These are phyloP conservation scores for Miichthys miiuy DNA, from an alignment of 2,797 vertebrate genomes.

Conservation along the genomic window DNA sequence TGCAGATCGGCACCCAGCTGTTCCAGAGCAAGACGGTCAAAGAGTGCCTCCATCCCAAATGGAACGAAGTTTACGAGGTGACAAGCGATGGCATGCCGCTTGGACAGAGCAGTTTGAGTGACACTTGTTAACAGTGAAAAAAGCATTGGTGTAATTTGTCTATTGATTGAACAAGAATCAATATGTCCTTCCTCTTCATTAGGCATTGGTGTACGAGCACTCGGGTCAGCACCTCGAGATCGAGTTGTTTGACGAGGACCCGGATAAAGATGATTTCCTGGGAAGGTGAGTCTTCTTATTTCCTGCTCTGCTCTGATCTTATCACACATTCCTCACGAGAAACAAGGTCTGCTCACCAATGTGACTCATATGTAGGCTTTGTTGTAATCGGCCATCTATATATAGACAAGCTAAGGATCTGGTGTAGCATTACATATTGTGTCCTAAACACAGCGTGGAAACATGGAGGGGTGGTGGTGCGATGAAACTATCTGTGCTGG, in stretches of 20 bases:
- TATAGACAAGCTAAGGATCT: not conserved
- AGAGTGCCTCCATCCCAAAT: slow-evolving; percentile 95
- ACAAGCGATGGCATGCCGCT: not conserved
- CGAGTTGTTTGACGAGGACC: slow-evolving; percentile 98
- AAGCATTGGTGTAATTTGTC: not conserved
- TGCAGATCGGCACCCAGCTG: slow-evolving; percentile 93
- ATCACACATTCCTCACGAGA: slow-evolving; percentile 11
- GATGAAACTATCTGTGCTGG: not conserved
- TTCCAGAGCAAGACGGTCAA: slow-evolving; percentile 98
- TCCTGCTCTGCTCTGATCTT: slow-evolving; percentile 26
- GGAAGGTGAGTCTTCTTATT: slow-evolving; percentile 88
- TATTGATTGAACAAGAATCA: slow-evolving; percentile 26
- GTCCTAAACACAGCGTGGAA: not conserved
- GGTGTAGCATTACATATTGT: not conserved
- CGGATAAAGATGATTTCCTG: slow-evolving; percentile 98
- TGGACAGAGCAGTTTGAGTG: not conserved
- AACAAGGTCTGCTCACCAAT: not conserved
- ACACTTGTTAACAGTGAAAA: not conserved
- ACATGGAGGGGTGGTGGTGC: not conserved
- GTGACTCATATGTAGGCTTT: not conserved
- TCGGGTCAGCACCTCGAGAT: slow-evolving; percentile 96
- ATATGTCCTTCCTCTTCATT: slow-evolving; percentile 20
- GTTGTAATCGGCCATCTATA: not conserved
- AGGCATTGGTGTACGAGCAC: slow-evolving; percentile 95
- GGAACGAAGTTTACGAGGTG: slow-evolving; percentile 99